Conservation (phyloP, 1,140 invertebrate species). For the Camponotus pennsylvanicus region DNA sequence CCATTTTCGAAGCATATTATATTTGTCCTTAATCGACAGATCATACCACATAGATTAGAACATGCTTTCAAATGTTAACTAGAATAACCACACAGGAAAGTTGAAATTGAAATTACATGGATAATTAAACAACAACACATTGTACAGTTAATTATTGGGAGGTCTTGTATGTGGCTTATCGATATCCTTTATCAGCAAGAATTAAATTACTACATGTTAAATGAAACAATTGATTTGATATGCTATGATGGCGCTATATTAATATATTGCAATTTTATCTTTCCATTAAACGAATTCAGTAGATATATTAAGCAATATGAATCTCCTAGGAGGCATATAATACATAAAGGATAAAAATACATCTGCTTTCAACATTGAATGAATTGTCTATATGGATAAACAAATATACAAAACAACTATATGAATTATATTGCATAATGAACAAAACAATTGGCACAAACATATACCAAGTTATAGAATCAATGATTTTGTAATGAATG, state of each 20-base stretch:
- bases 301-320: slow-evolving; percentile 26
- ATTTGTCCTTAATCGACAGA: slow-evolving; percentile 56
- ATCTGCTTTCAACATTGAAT: slow-evolving; percentile 24
- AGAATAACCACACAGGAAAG: slow-evolving; percentile 65
- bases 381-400: neutral
- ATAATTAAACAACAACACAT: slow-evolving; percentile 28
- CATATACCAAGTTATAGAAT: neutral
- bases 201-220: slow-evolving; percentile 37
- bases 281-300: slow-evolving; percentile 25
- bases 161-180: slow-evolving; percentile 14
- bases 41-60: slow-evolving; percentile 78
- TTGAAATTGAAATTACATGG: slow-evolving; percentile 55
- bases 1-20: neutral
- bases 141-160: neutral
- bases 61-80: slow-evolving; percentile 75
- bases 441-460: slow-evolving; percentile 31
- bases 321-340: slow-evolving; percentile 14
- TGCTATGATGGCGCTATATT: neutral
- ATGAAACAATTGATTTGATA: slow-evolving; percentile 4
- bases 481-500: neutral
- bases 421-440: slow-evolving; percentile 15
- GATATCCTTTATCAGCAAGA: neutral
- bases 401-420: slow-evolving; percentile 13
- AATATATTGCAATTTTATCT: slow-evolving; percentile 10
- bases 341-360: slow-evolving; percentile 22